Evolutionary conservation across 2,797 vertebrate genomes (phyloP).

Genomic region (Aeoliscus strigatus): DNA sequence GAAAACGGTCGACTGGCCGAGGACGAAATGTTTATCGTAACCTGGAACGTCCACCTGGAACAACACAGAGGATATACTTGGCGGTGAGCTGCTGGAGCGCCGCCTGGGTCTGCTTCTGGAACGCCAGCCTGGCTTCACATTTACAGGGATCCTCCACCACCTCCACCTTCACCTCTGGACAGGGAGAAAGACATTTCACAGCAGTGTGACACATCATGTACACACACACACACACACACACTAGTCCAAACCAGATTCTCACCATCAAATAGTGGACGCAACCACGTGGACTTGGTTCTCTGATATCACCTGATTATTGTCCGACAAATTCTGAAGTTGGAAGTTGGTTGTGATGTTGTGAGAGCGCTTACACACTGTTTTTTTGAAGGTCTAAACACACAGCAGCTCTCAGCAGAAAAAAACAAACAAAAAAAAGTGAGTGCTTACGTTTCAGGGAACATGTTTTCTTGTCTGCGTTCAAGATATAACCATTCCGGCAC

Average conservation of each 20-base stretch:
- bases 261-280: slow-evolving; percentile 6
- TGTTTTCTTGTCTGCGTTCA: slow-evolving; percentile 83
- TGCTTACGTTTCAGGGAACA: slow-evolving; percentile 80
- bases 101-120: slow-evolving; percentile 83
- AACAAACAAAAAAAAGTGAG: too few relatives aligned
- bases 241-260: slow-evolving; percentile 2
- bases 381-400: slow-evolving; percentile 3
- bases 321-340: too few relatives aligned
- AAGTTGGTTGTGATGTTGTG: slow-evolving; percentile 41
- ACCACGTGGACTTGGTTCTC: slow-evolving; percentile 13
- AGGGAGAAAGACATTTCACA: slow-evolving; percentile 50
- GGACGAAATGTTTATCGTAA: slow-evolving; percentile 2
- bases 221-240: slow-evolving; percentile 16
- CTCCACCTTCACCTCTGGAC: slow-evolving; percentile 70
- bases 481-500: slow-evolving; percentile 78
- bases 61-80: slow-evolving; percentile 88
- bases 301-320: slow-evolving; percentile 30
- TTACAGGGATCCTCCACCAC: slow-evolving; percentile 82
- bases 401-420: too few relatives aligned
- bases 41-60: slow-evolving; percentile 29
- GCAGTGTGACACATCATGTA: slow-evolving; percentile 29
- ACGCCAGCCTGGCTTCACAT: slow-evolving; percentile 83
- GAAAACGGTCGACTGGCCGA: too few relatives aligned
- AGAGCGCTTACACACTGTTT: slow-evolving; percentile 17
- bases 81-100: slow-evolving; percentile 81